A percentile compares a stretch with the other conserved stretches of the same genome.
These are phyloP conservation scores for Neodiprion virginianus DNA, from an alignment of 1,140 invertebrate genomes.

Conservation along the genomic window DNA sequence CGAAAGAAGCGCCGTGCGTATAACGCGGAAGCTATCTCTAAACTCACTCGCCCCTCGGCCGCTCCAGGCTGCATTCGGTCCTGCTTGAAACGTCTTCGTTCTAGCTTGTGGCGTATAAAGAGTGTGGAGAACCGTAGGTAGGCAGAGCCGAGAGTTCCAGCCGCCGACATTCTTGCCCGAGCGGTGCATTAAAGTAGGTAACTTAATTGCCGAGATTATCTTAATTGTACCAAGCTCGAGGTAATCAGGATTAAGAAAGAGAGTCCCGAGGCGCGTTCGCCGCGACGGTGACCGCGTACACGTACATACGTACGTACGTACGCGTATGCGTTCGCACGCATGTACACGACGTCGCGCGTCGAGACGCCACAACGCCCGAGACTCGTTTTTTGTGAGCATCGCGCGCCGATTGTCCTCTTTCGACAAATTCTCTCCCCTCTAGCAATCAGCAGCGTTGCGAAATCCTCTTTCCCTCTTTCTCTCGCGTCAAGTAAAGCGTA, in stretches of 20 bases:
- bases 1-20: background rate
- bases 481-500: too few species aligned
- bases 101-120: conserved; percentile 26
- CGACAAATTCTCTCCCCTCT: background rate
- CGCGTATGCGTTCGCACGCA: conserved; percentile 17
- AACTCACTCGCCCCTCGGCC: background rate
- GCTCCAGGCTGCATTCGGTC: background rate
- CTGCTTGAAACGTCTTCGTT: conserved; percentile 6
- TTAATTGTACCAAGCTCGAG: conserved; percentile 54
- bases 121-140: too few species aligned
- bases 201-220: conserved; percentile 61
- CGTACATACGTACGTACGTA: background rate
- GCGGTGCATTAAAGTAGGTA: conserved; percentile 46
- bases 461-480: too few species aligned
- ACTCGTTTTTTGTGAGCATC: background rate
- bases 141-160: background rate
- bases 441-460: too few species aligned
- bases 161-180: background rate
- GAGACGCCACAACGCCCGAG: conserved; percentile 25
- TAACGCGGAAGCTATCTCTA: background rate
- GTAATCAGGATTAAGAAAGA: conserved; percentile 44
- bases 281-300: background rate
- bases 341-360: conserved; percentile 24
- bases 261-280: background rate
- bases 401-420: background rate